phyloP scores from a whole-genome alignment of 2,888 invertebrate species.

The Hybos culiciformis region DNA sequence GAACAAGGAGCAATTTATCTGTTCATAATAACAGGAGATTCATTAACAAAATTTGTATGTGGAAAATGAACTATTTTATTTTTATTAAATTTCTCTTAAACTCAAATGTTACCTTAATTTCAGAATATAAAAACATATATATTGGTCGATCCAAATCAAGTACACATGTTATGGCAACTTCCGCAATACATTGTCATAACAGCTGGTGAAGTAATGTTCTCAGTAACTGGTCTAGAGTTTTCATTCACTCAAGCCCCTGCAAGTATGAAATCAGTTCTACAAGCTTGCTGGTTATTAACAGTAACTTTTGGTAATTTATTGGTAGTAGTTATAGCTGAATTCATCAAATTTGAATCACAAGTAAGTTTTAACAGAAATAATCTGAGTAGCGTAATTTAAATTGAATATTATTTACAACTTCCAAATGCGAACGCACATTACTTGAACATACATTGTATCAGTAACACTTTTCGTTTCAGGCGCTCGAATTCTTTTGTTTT shows the following conservation, averaged over 20 bases:
- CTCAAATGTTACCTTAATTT: neutral
- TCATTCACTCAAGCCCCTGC: slow-evolving; percentile 88
- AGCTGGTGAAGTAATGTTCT: slow-evolving; percentile 88
- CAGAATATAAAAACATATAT: slow-evolving; percentile 20
- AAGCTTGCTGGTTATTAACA: slow-evolving; percentile 84
- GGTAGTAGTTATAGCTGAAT: slow-evolving; percentile 52
- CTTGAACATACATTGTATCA: neutral
- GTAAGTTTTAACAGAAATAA: slow-evolving; percentile 13
- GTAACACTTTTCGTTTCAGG: slow-evolving; percentile 40
- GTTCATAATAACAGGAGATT: slow-evolving; percentile 36
- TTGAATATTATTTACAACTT: too few species aligned
- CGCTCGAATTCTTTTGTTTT: slow-evolving; percentile 76
- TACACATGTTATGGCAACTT: slow-evolving; percentile 65
- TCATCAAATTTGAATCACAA: slow-evolving; percentile 27
- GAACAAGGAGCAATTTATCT: slow-evolving; percentile 54
- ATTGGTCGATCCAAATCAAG: slow-evolving; percentile 49
- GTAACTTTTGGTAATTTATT: slow-evolving; percentile 88
- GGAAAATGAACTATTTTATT: neutral
- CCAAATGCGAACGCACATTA: too few species aligned
- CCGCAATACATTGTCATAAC: slow-evolving; percentile 91
- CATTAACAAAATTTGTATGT: neutral
- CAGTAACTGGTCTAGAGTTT: slow-evolving; percentile 90
- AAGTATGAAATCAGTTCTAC: slow-evolving; percentile 88
- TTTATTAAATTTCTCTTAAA: neutral
- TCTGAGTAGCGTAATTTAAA: neutral